phyloP scores from a whole-genome alignment of 30 jellyfish, hydroid and myxozoan genomes.

The Turritopsis rubra region DNA sequence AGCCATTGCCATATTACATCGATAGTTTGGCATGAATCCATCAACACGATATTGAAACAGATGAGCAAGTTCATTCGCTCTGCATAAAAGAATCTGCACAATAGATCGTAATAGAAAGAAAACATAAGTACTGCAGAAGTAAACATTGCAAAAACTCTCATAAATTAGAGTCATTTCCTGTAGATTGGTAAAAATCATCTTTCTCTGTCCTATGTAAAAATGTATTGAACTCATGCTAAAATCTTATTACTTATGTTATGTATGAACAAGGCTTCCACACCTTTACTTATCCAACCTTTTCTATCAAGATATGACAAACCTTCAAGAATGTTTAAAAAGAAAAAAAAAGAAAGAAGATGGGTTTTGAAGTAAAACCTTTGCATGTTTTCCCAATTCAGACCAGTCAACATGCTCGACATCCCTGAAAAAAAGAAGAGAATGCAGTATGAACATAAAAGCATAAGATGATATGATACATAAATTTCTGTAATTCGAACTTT shows the following conservation, averaged over 20 bases:
- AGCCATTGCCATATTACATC: constrained; percentile 82
- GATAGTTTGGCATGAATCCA: constrained; percentile 80
- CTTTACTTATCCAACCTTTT: too few relatives aligned
- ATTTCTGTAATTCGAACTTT: not conserved
- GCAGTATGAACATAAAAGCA: not conserved
- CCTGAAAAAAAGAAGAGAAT: constrained; percentile 27
- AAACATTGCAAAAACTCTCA: not conserved
- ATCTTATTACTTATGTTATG: too few relatives aligned
- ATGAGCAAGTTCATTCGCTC: constrained; percentile 58
- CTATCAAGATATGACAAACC: not conserved
- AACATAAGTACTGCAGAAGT: not conserved
- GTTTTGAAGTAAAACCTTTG: constrained; percentile 39
- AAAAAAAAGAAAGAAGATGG: not conserved
- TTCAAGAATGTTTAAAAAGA: not conserved
- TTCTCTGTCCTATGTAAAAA: too few relatives aligned
- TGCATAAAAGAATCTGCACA: constrained; percentile 72
- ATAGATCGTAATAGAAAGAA: not conserved
- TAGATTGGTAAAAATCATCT: too few relatives aligned
- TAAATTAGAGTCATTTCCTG: too few relatives aligned
- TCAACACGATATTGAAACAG: constrained; percentile 74
- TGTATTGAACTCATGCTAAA: too few relatives aligned
- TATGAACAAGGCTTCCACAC: too few relatives aligned
- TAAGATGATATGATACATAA: not conserved
- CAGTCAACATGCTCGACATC: constrained; percentile 60
- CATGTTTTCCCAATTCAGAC: constrained; percentile 50